Base-by-base conservation (phyloP, 2,797 vertebrate species). In the Tadarida brasiliensis region DNA sequence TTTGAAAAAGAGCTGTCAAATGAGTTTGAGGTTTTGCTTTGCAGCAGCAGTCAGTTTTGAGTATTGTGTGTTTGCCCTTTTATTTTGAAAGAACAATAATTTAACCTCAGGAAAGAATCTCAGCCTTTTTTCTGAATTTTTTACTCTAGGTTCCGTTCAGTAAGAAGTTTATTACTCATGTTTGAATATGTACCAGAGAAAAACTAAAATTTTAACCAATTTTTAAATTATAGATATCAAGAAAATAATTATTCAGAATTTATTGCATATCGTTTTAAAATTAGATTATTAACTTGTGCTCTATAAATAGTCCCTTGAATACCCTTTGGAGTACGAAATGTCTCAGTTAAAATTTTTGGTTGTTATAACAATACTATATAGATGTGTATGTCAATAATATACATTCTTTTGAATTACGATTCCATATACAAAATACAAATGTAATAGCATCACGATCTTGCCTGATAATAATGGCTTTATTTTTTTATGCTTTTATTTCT, bases 121-220 rank as follows among this genome's bases (percentile, higher is more conserved):
- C 97, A 97, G 97, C 96, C 97, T 98, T 97, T 88, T 96, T 97
- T 94, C 97, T 97, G 97, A 97, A 97, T 97, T 97, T 97, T 96
- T 95, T 70, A 91, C 57, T 96, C 94, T 96, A 94, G 92, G 94
- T 96, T 97, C 95, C 96, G 77, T 95, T 91, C 22, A 91, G 8
- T 73, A 77, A 94, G 12, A 91, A 63, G 17, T 91, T 96, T 56
- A 68, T 92, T 93, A 86, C 12, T 20, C 82, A 0, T 89, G 47
- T 83, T 90, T 97, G 17, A 94, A n/a, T 96, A 85, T 74, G 28
- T 90, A 73, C 35, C 85, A 90, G 57, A 70, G 39, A 90, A 93
- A 94, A 87, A 44, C 24, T 65, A 94, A 87, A 86, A 95, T 94
- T 86, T 89, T 95, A 91, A 91, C 51, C 20, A 44, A 30, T 88